A percentile compares a stretch with the other conserved stretches of the same genome.
phyloP scores from a whole-genome alignment of 2,113 vertebrate genomes.

The Oryzias melastigma region DNA sequence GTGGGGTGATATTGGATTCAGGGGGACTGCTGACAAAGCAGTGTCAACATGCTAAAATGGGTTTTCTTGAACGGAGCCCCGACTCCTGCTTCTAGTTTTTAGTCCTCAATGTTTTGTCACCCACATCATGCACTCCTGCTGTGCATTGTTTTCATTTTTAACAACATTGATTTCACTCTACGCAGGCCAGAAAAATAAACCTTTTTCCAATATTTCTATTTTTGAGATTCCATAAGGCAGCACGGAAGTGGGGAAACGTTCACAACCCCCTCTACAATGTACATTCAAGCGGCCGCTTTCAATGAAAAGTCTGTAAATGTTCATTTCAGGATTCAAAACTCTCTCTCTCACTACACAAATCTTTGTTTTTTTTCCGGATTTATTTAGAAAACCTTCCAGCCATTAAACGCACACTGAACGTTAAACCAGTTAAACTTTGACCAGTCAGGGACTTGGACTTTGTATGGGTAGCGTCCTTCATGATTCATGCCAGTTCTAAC shows the following conservation, averaged over 20 bases:
- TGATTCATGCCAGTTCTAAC: too few species aligned
- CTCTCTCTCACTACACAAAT: too few species aligned
- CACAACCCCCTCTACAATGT: too few species aligned
- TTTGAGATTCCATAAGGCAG: conserved; percentile 8
- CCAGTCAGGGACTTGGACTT: too few species aligned
- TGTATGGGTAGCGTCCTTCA: too few species aligned
- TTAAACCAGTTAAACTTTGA: too few species aligned
- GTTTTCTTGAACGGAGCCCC: conserved; percentile 26
- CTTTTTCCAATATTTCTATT: conserved; percentile 27
- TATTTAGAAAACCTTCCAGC: too few species aligned
- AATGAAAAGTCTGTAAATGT: too few species aligned
- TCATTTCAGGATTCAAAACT: too few species aligned
- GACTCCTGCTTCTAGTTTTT: conserved; percentile 3
- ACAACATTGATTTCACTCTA: conserved; percentile 57
- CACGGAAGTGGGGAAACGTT: background rate
- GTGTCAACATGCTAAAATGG: conserved; percentile 59
- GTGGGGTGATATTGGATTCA: conserved; percentile 16
- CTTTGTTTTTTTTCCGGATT: too few species aligned
- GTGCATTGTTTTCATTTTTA: conserved; percentile 63
- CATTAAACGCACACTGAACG: too few species aligned
- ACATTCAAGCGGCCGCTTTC: too few species aligned
- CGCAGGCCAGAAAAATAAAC: conserved; percentile 21
- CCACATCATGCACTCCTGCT: conserved; percentile 27
- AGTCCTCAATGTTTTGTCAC: conserved; percentile 21
- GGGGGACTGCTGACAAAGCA: conserved; percentile 58